Evolutionary conservation across 1,140 invertebrate species (phyloP), one percentile per base, ranked within the genome.

Genomic region (Drosophila mojavensis): DNA sequence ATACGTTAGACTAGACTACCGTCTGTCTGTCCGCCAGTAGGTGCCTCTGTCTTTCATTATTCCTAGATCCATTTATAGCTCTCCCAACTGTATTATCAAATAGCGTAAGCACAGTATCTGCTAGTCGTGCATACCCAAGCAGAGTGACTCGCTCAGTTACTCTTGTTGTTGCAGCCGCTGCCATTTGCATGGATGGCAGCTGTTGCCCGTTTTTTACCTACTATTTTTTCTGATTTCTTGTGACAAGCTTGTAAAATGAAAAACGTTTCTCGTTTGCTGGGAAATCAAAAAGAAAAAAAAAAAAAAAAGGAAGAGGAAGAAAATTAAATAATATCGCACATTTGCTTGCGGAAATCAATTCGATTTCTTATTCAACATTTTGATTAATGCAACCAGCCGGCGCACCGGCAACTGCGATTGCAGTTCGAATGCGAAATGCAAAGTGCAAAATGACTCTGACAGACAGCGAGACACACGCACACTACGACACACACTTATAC

Each of bases 351-450:
- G 58, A 79, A 86, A 88, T 86, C 83, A 88, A 85, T 85, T 84
- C 64, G 59, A 84, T 80, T 89, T 83, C 83, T 89, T 88, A 84
- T 83, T 88, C 82, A 89, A 89, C 84, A 89, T 80, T 89, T 88
- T 88, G 84, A 89, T 89, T 89, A 88, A 89, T 88, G 84, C 83
- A 78, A 33, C 50, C 24, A 17, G 15, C 47, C 45, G 62, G 59
- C 15, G 50, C 28, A 39, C 11, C 53, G 6, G 26, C 59, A 39
- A 13, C 33, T 11, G 54, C 41, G 33, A 33, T 9, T 47, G 56
- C 56, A 47, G 56, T 20, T 26, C 58, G 26, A 20, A 20, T 54
- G 26, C 61, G 41, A 59, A 68, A 65, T 77, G 48, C 58, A 36
- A 68, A 70, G 48, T 66, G 63, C 63, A 62, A 75, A 62, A 62